phyloP scores from a whole-genome alignment of 2,113 vertebrate species.

The Thymallus thymallus region DNA sequence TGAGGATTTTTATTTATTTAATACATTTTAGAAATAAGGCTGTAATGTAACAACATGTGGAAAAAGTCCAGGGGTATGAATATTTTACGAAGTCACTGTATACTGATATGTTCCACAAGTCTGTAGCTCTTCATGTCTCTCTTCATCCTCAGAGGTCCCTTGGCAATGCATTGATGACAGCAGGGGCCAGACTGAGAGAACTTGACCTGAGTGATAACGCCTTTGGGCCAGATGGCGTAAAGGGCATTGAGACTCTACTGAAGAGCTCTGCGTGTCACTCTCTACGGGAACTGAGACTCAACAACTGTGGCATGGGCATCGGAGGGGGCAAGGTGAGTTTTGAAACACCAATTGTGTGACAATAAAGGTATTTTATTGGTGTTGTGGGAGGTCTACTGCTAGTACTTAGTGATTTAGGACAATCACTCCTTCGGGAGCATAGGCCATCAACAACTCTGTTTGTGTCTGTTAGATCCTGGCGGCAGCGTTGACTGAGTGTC shows the following conservation, averaged over 20 bases:
- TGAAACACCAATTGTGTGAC: no score
- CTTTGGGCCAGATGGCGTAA: slow-evolving; percentile 93
- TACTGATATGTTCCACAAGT: neutral
- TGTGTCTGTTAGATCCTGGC: slow-evolving; percentile 84
- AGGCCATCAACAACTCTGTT: no score
- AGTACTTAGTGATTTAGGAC: no score
- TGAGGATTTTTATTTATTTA: no score
- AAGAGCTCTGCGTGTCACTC: slow-evolving; percentile 87
- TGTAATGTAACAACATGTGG: no score
- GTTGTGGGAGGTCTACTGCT: no score
- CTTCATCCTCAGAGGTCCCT: slow-evolving; percentile 79
- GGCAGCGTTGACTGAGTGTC: slow-evolving; percentile 83
- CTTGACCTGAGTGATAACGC: slow-evolving; percentile 97
- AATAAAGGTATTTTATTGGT: no score
- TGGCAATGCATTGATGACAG: slow-evolving; percentile 85
- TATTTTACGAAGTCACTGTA: no score
- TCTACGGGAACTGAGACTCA: slow-evolving; percentile 87
- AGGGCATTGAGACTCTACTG: slow-evolving; percentile 87
- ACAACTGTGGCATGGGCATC: slow-evolving; percentile 98
- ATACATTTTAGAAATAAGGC: no score
- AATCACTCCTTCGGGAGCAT: no score
- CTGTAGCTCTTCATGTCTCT: neutral
- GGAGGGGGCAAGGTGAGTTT: slow-evolving; percentile 89
- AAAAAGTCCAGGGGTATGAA: no score
- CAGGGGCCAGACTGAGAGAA: slow-evolving; percentile 85